Evolutionary conservation across 2,797 vertebrate species (phyloP).

Genomic region (Botia kubotai): DNA sequence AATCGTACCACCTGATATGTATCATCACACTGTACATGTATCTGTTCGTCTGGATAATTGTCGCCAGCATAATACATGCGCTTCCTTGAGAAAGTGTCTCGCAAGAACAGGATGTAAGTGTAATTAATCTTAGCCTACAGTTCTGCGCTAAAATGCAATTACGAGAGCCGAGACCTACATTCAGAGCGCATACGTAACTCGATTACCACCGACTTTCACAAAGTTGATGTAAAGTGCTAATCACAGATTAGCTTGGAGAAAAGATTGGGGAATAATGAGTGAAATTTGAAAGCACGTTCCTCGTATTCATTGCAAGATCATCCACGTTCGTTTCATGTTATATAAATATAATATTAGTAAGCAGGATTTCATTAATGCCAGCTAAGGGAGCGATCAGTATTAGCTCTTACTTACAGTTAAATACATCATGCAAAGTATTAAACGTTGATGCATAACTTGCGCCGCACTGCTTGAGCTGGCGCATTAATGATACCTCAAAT

Average conservation of each 20-base stretch:
- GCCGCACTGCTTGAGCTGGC: not conserved
- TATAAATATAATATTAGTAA: not conserved
- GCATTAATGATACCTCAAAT: conserved; percentile 3
- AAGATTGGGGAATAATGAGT: not conserved
- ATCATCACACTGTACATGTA: not conserved
- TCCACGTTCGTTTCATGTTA: not conserved
- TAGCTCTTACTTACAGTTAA: not conserved
- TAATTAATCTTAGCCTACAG: conserved; percentile 23
- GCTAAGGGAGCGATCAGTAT: not conserved
- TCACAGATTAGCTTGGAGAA: not conserved
- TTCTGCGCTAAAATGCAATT: conserved; percentile 23
- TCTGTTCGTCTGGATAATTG: not conserved
- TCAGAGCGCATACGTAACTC: conserved; percentile 18
- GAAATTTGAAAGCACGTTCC: not conserved
- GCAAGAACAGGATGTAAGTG: not conserved
- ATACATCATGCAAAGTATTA: not conserved
- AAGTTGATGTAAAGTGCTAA: not conserved
- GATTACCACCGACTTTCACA: not conserved
- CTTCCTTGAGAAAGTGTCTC: not conserved
- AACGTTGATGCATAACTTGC: not conserved
- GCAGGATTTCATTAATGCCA: not conserved
- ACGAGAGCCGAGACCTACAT: conserved; percentile 26
- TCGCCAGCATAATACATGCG: not conserved
- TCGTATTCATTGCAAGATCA: not conserved
- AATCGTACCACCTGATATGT: not conserved